A percentile compares a stretch with the other conserved stretches of the same genome.
phyloP scores from a whole-genome alignment of 2,888 invertebrate species.

The Cloeon dipterum region DNA sequence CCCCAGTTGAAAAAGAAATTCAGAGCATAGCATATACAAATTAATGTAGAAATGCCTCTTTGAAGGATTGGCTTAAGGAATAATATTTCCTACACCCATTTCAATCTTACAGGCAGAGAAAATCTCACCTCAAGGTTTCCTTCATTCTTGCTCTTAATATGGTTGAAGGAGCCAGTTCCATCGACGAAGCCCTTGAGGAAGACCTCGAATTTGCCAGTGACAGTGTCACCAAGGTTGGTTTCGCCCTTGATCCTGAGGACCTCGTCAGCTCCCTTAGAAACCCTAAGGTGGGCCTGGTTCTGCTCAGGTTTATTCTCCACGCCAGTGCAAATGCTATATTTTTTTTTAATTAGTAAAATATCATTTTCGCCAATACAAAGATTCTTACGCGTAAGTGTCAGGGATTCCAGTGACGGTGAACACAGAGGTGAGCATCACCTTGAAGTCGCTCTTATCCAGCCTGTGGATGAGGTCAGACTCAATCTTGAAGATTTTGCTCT shows the following conservation, averaged over 20 bases:
- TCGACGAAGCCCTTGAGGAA: slow-evolving; percentile 31
- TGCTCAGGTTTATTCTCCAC: background rate
- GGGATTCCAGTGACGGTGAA: background rate
- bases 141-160: slow-evolving; percentile 29
- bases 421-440: background rate
- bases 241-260: background rate
- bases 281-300: background rate
- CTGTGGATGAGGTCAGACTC: background rate
- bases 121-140: background rate
- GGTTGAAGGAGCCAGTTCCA: slow-evolving; percentile 37
- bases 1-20: too few species aligned
- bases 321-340: background rate
- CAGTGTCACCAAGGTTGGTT: background rate
- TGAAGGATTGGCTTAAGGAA: too few species aligned
- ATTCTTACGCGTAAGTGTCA: slow-evolving; percentile 12
- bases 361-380: too few species aligned
- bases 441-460: background rate
- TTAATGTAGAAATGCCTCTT: too few species aligned
- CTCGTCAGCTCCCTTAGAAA: background rate
- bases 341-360: too few species aligned
- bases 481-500: background rate
- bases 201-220: background rate
- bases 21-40: too few species aligned
- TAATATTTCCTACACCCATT: too few species aligned
- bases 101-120: too few species aligned